Conservation (phyloP, 2,888 invertebrate species). For the Reticulitermes lucifugus region DNA sequence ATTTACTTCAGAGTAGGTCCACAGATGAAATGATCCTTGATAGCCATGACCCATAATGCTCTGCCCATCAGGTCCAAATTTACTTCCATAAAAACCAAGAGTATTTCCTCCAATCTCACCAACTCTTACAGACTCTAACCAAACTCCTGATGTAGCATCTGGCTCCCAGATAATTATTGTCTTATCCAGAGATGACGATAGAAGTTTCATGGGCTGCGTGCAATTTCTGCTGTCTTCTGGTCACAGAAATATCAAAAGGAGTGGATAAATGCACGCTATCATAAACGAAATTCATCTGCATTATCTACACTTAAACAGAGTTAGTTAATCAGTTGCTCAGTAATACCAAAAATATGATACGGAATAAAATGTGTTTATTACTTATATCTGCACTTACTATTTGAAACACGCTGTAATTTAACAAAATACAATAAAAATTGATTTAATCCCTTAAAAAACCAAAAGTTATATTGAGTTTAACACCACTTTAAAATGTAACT, state of each 20-base stretch:
- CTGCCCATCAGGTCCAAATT: slow-evolving; percentile 77
- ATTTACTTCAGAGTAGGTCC: slow-evolving; percentile 69
- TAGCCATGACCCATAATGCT: slow-evolving; percentile 89
- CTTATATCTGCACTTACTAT: too few species aligned
- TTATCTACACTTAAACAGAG: neutral
- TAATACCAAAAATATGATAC: too few species aligned
- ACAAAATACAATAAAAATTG: too few species aligned
- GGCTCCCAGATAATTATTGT: slow-evolving; percentile 91
- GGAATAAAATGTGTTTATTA: too few species aligned
- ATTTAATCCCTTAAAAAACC: too few species aligned
- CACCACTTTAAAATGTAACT: too few species aligned
- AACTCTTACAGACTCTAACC: slow-evolving; percentile 86
- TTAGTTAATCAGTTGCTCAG: too few species aligned
- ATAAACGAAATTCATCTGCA: neutral
- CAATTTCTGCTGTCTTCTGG: neutral
- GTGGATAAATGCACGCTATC: neutral
- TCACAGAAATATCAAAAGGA: neutral
- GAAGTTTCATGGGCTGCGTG: slow-evolving; percentile 66
- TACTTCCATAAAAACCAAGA: slow-evolving; percentile 92
- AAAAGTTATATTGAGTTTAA: too few species aligned
- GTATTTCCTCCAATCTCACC: slow-evolving; percentile 95
- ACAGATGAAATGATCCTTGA: slow-evolving; percentile 92
- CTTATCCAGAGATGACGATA: slow-evolving; percentile 94
- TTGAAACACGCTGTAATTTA: too few species aligned
- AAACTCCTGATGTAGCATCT: slow-evolving; percentile 73